Percentiles rank a stretch among this genome's conserved stretches.
Conservation (phyloP, 2,888 invertebrate species). For the Noctua comes region DNA sequence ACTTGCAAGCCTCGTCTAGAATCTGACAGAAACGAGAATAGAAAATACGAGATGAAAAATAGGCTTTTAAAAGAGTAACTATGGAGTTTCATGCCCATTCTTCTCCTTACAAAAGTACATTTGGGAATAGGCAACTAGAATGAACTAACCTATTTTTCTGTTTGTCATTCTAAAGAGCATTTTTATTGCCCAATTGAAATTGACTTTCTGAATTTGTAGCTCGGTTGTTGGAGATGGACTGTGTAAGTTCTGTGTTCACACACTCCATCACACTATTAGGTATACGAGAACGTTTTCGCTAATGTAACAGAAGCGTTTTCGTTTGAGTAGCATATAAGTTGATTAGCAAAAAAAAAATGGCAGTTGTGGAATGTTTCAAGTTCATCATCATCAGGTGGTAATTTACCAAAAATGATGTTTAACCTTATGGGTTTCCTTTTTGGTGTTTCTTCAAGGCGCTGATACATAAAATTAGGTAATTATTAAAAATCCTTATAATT, state of each 20-base stretch:
- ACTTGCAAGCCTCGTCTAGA: constrained; percentile 74
- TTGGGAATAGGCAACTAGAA: neutral
- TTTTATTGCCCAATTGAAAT: too few relatives aligned
- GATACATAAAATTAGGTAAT: neutral
- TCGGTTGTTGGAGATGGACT: neutral
- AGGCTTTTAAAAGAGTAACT: neutral
- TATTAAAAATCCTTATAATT: neutral
- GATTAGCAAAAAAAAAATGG: neutral
- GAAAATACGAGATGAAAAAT: neutral
- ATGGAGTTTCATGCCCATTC: neutral
- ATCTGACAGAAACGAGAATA: constrained; percentile 65
- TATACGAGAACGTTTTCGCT: neutral
- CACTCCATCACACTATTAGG: too few relatives aligned
- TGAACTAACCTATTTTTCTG: too few relatives aligned
- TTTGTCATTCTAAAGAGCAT: too few relatives aligned
- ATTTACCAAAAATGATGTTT: neutral
- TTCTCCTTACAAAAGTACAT: neutral
- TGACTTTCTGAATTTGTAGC: neutral
- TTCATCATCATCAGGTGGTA: neutral
- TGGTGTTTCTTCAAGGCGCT: neutral
- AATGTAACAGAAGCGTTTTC: neutral
- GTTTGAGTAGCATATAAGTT: too few relatives aligned
- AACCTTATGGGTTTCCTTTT: neutral
- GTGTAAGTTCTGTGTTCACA: too few relatives aligned
- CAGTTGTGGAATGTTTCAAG: neutral